Conservation (phyloP, 2,888 invertebrate genomes). For the Tiliacea citrago region DNA sequence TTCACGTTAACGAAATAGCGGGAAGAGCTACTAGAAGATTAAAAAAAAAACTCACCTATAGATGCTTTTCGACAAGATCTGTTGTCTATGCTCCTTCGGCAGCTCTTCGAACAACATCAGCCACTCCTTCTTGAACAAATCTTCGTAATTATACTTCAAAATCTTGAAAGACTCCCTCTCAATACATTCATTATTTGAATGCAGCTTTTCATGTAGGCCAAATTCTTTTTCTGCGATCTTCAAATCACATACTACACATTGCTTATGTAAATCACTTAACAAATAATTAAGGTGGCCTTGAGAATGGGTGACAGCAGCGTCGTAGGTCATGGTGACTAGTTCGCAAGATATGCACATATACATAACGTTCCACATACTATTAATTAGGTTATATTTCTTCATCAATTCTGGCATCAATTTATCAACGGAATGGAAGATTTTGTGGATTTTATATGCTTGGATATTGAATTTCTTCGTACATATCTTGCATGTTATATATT, state of each 20-base stretch:
- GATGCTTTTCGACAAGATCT: conserved; percentile 59
- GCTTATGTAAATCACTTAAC: conserved; percentile 54
- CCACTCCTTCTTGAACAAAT: conserved; percentile 73
- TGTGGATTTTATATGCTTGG: conserved; percentile 69
- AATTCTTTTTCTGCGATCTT: conserved; percentile 71
- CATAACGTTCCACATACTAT: conserved; percentile 77
- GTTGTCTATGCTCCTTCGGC: conserved; percentile 51
- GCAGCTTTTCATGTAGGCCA: conserved; percentile 70
- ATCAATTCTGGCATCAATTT: conserved; percentile 68
- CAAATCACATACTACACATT: conserved; percentile 75
- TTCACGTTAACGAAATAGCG: background rate
- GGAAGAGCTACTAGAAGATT: background rate
- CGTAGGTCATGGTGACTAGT: conserved; percentile 73
- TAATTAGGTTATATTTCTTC: conserved; percentile 74
- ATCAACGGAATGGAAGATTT: conserved; percentile 39
- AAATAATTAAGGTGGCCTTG: conserved; percentile 74
- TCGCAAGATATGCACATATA: conserved; percentile 75
- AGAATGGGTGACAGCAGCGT: conserved; percentile 76
- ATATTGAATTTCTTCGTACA: conserved; percentile 71
- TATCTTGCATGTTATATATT: conserved; percentile 60
- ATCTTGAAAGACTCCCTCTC: conserved; percentile 70
- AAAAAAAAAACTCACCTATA: conserved; percentile 50
- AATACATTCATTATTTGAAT: conserved; percentile 59
- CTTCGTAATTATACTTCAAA: conserved; percentile 68
- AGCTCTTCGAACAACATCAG: conserved; percentile 69